These are phyloP conservation scores for Melinaea menophilus DNA, from an alignment of 2,888 invertebrate species.

Conservation along the genomic window DNA sequence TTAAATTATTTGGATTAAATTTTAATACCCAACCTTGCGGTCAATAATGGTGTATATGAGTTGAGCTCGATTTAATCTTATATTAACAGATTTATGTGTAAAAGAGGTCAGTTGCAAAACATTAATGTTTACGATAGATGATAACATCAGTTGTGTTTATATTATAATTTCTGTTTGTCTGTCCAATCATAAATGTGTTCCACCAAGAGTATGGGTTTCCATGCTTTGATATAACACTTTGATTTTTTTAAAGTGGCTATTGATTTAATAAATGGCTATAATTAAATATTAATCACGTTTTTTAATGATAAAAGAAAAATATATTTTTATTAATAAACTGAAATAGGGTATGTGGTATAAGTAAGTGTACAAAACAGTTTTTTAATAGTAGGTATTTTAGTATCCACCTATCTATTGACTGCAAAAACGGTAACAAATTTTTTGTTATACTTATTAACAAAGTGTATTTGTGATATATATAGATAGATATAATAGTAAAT, in stretches of 20 bases:
- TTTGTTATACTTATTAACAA: too few species aligned
- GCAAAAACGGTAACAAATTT: too few species aligned
- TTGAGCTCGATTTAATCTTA: conserved; percentile 8
- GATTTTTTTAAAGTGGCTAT: conserved; percentile 6
- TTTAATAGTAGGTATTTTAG: too few species aligned
- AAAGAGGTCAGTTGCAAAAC: conserved; percentile 32
- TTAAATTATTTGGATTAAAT: too few species aligned
- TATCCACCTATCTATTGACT: too few species aligned
- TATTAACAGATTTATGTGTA: conserved; percentile 14
- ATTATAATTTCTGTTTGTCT: conserved; percentile 47
- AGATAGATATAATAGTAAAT: too few species aligned
- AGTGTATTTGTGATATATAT: too few species aligned
- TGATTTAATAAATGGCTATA: conserved; percentile 6
- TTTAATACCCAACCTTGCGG: neutral
- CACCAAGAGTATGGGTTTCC: conserved; percentile 26
- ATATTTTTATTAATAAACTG: neutral
- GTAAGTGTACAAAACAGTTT: too few species aligned
- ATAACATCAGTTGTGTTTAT: conserved; percentile 40
- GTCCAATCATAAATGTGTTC: conserved; percentile 29
- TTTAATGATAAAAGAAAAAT: neutral
- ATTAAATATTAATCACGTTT: neutral
- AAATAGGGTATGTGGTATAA: too few species aligned
- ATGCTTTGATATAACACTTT: conserved; percentile 15
- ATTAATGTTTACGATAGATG: conserved; percentile 39
- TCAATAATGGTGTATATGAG: neutral